These are phyloP conservation scores for Lepisosteus oculatus DNA, from an alignment of 2,113 vertebrate species.

Conservation along the genomic window DNA sequence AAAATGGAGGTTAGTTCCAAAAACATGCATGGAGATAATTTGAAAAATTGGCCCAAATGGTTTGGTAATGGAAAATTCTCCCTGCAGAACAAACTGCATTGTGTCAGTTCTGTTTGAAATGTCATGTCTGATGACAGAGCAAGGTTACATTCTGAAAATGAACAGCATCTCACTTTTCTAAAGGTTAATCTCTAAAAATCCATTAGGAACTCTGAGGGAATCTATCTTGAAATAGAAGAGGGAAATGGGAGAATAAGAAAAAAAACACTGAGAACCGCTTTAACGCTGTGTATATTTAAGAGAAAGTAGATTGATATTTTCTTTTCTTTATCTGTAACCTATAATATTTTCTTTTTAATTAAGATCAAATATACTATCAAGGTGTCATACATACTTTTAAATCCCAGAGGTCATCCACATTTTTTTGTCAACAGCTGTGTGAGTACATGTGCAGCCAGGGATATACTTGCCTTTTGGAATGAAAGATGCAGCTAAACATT, in stretches of 20 bases:
- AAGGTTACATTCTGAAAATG: slow-evolving; percentile 6
- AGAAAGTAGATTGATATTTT: background rate
- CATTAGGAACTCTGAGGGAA: background rate
- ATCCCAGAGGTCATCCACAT: too few species aligned
- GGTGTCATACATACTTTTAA: too few species aligned
- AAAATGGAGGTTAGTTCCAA: background rate
- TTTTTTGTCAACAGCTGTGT: too few species aligned
- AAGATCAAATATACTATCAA: background rate
- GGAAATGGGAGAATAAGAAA: background rate
- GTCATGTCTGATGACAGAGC: slow-evolving; percentile 13
- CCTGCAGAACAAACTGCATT: slow-evolving; percentile 6
- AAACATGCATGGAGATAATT: background rate
- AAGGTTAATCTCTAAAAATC: slow-evolving; percentile 1
- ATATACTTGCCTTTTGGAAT: too few species aligned
- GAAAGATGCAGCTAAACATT: too few species aligned
- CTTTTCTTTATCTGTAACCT: background rate
- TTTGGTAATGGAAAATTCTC: slow-evolving; percentile 3
- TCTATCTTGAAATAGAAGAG: background rate
- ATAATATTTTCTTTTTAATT: background rate
- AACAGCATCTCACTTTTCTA: slow-evolving; percentile 8
- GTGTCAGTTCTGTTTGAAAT: background rate
- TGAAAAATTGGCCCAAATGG: background rate
- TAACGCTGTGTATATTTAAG: background rate
- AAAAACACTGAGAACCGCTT: too few species aligned
- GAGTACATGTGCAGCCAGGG: too few species aligned